A percentile compares a stretch with the other conserved stretches of the same genome.
Conservation (phyloP, 1,140 invertebrate species). For the Magallana ariakensis region DNA sequence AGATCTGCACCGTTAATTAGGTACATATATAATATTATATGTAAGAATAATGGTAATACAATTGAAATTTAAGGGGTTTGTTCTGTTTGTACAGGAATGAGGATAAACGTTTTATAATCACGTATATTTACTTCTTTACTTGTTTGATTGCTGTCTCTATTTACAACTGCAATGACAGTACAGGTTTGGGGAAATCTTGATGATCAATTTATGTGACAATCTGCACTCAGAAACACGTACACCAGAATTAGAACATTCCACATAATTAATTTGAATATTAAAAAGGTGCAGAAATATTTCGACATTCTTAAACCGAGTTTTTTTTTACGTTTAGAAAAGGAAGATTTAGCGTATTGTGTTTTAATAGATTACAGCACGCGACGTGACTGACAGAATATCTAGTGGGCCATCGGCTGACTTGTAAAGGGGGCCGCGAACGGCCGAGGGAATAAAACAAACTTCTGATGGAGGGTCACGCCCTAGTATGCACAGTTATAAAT, state of each 20-base stretch:
- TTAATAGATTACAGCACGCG: constrained; percentile 36
- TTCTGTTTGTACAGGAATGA: too few species aligned
- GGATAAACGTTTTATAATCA: too few species aligned
- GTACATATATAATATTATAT: too few species aligned
- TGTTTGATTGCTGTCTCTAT: too few species aligned
- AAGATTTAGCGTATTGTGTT: not conserved
- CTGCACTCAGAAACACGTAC: not conserved
- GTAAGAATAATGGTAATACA: too few species aligned
- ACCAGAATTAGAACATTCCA: not conserved
- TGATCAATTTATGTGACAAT: not conserved
- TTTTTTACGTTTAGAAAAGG: not conserved
- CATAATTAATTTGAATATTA: not conserved
- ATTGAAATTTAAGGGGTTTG: too few species aligned
- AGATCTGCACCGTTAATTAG: too few species aligned
- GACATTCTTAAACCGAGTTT: not conserved
- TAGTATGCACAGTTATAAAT: not conserved
- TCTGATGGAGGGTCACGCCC: not conserved
- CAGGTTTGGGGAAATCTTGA: too few species aligned
- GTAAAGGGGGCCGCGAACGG: not conserved
- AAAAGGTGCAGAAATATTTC: constrained; percentile 21
- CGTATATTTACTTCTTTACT: too few species aligned
- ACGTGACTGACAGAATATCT: constrained; percentile 23
- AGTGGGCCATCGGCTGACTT: not conserved
- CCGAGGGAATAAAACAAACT: not conserved
- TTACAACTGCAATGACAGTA: too few species aligned